These are phyloP conservation scores for Labroides dimidiatus DNA, from an alignment of 2,797 vertebrate genomes.

Conservation along the genomic window DNA sequence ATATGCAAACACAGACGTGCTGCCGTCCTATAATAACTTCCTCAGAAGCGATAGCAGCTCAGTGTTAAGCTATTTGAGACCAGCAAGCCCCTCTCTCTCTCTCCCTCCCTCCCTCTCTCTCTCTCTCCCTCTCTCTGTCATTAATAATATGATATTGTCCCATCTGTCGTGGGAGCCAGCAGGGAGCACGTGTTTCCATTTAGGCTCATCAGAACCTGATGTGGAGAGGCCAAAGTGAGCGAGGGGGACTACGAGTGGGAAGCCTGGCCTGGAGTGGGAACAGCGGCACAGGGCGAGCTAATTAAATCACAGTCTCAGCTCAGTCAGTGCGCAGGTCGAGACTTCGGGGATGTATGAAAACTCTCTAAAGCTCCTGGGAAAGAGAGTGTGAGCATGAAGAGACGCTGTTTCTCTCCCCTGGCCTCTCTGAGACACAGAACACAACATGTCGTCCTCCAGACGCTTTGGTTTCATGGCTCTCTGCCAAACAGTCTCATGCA, in stretches of 20 bases:
- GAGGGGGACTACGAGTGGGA: conserved; percentile 55
- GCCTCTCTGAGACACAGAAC: conserved; percentile 6
- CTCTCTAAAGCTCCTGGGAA: conserved; percentile 28
- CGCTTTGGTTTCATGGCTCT: conserved; percentile 15
- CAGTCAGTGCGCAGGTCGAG: conserved; percentile 51
- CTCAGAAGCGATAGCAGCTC: conserved; percentile 74
- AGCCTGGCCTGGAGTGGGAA: conserved; percentile 53
- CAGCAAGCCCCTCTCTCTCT: conserved; percentile 72
- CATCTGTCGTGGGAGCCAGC: conserved; percentile 82
- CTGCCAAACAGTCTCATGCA: conserved; percentile 41
- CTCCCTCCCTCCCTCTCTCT: conserved; percentile 51
- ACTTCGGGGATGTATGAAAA: conserved; percentile 45
- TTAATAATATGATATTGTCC: conserved; percentile 86
- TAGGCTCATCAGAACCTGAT: conserved; percentile 83
- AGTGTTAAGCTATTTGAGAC: conserved; percentile 78
- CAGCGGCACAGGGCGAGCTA: conserved; percentile 42
- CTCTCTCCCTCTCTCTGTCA: conserved; percentile 76
- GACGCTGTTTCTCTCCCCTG: conserved; percentile 19
- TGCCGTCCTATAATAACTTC: conserved; percentile 75
- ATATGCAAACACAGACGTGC: conserved; percentile 72
- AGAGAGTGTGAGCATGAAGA: conserved; percentile 20
- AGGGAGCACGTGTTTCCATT: conserved; percentile 82
- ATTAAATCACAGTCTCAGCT: conserved; percentile 62
- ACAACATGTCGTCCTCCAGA: background rate
- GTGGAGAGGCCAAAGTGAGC: conserved; percentile 66